These are phyloP conservation scores for Psilopsiagon aymara DNA, from an alignment of 2,113 vertebrate genomes.

Conservation along the genomic window DNA sequence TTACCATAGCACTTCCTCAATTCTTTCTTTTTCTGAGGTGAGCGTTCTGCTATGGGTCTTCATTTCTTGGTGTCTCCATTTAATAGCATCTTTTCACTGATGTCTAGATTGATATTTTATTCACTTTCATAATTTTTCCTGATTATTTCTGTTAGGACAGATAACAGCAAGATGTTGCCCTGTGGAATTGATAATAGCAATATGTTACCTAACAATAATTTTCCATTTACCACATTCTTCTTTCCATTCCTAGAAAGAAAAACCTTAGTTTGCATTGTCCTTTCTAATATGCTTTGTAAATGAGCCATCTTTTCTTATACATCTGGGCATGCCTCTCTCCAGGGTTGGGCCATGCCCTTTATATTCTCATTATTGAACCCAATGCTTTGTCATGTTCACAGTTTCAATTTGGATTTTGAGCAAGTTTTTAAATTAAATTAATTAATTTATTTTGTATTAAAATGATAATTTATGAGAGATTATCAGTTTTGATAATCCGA, in stretches of 20 bases:
- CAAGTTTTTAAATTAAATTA: neutral
- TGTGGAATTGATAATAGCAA: neutral
- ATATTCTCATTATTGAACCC: neutral
- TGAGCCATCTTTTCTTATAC: neutral
- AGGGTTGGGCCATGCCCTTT: neutral
- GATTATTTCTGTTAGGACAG: neutral
- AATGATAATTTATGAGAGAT: neutral
- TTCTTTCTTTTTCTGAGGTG: neutral
- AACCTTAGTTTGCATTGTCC: neutral
- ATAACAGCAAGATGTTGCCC: neutral
- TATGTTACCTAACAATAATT: neutral
- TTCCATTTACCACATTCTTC: neutral
- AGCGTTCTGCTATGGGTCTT: neutral
- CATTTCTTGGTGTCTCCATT: neutral
- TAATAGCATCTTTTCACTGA: neutral
- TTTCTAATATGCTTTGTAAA: neutral
- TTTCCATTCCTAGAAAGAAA: neutral
- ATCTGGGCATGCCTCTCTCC: neutral
- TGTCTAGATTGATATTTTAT: neutral
- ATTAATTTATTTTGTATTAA: neutral
- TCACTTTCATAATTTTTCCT: neutral
- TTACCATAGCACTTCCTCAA: neutral
- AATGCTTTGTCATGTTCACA: neutral
- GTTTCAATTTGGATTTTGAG: neutral
- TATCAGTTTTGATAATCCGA: neutral